phyloP scores from a whole-genome alignment of 2,113 vertebrate species.

The Mobula hypostoma region DNA sequence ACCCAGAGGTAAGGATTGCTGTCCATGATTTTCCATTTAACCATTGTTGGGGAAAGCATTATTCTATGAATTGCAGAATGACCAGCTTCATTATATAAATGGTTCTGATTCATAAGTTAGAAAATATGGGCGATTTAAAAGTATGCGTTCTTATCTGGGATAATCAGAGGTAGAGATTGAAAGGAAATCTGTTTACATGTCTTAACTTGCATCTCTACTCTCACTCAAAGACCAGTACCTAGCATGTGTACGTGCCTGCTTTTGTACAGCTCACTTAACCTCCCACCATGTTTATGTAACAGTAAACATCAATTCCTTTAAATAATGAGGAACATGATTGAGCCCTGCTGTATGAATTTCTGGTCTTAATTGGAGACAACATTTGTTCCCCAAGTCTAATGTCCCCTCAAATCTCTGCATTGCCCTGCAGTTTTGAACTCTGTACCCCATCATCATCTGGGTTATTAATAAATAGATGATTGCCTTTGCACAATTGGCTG shows the following conservation, averaged over 20 bases:
- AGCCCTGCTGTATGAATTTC: background rate
- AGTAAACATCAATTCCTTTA: background rate
- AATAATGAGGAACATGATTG: background rate
- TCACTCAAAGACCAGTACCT: background rate
- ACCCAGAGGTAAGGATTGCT: conserved; percentile 27
- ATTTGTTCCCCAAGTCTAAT: too few species aligned
- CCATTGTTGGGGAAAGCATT: too few species aligned
- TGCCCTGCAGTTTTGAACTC: too few species aligned
- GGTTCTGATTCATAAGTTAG: background rate
- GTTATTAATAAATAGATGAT: too few species aligned
- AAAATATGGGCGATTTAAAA: too few species aligned
- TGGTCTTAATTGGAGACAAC: background rate
- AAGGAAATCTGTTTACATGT: background rate
- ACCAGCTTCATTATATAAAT: background rate
- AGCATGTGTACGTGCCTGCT: background rate
- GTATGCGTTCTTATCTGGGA: too few species aligned
- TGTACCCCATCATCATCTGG: too few species aligned
- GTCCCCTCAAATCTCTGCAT: too few species aligned
- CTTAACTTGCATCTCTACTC: background rate
- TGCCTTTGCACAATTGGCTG: too few species aligned
- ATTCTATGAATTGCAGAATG: background rate
- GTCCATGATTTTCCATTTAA: background rate
- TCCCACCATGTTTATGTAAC: background rate
- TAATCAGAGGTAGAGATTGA: background rate
- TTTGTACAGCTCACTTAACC: background rate